These are phyloP conservation scores for Diarsia mendica DNA, from an alignment of 2,888 invertebrate species.

Conservation along the genomic window DNA sequence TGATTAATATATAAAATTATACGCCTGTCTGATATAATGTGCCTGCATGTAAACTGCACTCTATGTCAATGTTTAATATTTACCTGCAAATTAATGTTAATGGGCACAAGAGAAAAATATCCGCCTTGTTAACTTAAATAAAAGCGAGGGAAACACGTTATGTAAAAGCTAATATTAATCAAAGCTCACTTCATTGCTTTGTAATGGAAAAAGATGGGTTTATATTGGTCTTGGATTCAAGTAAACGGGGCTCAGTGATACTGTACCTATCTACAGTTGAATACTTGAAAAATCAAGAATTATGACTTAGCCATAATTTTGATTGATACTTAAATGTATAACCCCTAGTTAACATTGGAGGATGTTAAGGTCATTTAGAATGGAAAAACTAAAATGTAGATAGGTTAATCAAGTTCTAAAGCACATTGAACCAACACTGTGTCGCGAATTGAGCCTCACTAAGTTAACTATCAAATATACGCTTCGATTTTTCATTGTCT, in stretches of 20 bases:
- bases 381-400: neutral
- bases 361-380: too few species aligned
- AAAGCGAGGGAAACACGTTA: conserved; percentile 30
- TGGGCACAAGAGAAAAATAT: conserved; percentile 41
- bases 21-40: conserved; percentile 35
- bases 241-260: neutral
- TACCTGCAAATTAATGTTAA: conserved; percentile 38
- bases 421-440: neutral
- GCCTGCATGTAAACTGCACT: conserved; percentile 43
- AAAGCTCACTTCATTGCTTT: conserved; percentile 13
- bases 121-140: conserved; percentile 36
- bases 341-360: neutral
- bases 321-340: neutral
- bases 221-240: conserved; percentile 4
- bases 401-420: neutral
- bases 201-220: neutral
- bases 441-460: neutral
- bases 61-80: conserved; percentile 49
- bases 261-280: too few species aligned
- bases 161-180: conserved; percentile 33
- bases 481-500: conserved; percentile 1
- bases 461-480: neutral
- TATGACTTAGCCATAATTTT: neutral
- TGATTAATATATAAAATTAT: conserved; percentile 54
- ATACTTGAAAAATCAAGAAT: neutral